Conservation (phyloP, 37 sponge, comb jelly and placozoan species). For the Aphrocallistes beatrix region DNA sequence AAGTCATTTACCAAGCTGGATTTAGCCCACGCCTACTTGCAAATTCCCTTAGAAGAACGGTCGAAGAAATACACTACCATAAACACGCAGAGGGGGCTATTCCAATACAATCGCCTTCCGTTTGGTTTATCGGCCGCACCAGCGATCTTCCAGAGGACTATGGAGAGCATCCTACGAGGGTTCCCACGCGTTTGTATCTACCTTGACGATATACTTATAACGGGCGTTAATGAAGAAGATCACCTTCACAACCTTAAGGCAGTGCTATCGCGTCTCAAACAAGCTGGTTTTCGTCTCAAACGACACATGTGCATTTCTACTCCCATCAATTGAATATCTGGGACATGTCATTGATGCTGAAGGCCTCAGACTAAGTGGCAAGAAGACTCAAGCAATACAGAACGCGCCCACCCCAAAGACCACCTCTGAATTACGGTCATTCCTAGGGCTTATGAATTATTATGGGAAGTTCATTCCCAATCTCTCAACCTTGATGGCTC, state of each 20-base stretch:
- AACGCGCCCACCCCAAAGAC: neutral
- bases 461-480: conserved; percentile 18
- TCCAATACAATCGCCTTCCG: conserved; percentile 17
- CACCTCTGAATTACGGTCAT: neutral
- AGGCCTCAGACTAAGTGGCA: too few species aligned
- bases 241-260: neutral
- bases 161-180: conserved; percentile 18
- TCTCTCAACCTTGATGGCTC: conserved; percentile 18
- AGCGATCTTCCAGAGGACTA: conserved; percentile 19
- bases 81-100: conserved; percentile 15
- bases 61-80: neutral
- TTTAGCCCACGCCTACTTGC: conserved; percentile 3
- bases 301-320: neutral
- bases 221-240: too few species aligned
- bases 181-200: neutral
- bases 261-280: conserved; percentile 12
- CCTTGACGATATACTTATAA: conserved; percentile 26
- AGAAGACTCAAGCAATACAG: neutral
- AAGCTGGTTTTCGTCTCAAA: neutral
- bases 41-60: neutral
- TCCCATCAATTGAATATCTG: too few species aligned
- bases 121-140: neutral
- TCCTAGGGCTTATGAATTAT: neutral
- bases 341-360: neutral
- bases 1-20: conserved; percentile 7